Evolutionary conservation across 2,113 vertebrate genomes (phyloP).

Genomic region (Calonectris borealis): DNA sequence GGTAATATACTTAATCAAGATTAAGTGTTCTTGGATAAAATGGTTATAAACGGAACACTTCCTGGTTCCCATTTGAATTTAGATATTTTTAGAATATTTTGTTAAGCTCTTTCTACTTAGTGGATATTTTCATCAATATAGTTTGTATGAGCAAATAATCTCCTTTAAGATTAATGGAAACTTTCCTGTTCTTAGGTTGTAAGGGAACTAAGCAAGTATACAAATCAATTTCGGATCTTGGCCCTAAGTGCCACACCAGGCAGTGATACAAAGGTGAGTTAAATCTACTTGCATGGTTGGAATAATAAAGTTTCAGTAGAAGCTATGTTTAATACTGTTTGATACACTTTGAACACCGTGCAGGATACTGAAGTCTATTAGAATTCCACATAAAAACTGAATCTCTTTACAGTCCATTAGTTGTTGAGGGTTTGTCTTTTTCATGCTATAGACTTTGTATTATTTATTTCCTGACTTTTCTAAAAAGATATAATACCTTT

Average conservation of each 20-base stretch:
- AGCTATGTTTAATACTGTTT: neutral
- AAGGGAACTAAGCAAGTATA: constrained; percentile 85
- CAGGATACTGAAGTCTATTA: neutral
- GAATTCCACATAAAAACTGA: too few species aligned
- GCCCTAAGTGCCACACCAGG: constrained; percentile 96
- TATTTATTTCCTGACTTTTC: neutral
- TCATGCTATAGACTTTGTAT: fast-evolving
- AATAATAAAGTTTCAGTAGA: fast-evolving
- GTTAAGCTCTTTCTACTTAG: neutral
- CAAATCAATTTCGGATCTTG: constrained; percentile 86
- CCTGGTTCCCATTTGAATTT: neutral
- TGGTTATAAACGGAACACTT: neutral
- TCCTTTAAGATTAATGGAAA: neutral
- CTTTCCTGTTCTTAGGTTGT: constrained; percentile 80
- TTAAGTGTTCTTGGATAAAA: neutral
- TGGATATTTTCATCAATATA: neutral
- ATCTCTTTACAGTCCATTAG: fast-evolving
- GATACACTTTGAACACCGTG: neutral
- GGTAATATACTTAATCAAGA: neutral
- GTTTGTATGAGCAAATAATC: neutral
- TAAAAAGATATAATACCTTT: neutral
- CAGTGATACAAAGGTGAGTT: constrained; percentile 86
- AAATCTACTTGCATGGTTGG: fast-evolving
- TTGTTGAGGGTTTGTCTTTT: neutral
- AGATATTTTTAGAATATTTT: neutral